Percentiles rank a stretch among this genome's conserved stretches.
Conservation (phyloP, 2,113 vertebrate genomes). For the Herpetotheres cachinnans region DNA sequence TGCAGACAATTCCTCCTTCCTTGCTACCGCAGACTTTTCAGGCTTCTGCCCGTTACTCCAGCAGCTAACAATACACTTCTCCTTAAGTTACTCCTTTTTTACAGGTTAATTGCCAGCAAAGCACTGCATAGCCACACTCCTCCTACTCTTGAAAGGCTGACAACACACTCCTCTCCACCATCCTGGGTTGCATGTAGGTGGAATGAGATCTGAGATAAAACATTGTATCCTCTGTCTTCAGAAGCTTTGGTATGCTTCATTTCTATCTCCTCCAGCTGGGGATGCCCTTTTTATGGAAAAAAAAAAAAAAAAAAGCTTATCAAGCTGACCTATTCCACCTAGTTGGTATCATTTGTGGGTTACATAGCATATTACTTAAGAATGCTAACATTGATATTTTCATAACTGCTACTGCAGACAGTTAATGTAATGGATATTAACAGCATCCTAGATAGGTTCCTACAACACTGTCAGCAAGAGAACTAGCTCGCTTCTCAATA, state of each 20-base stretch:
- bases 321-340: not conserved
- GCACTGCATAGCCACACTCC: not conserved
- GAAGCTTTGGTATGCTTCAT: not conserved
- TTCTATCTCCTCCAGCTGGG: not conserved
- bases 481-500: not conserved
- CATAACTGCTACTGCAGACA: not conserved
- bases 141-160: conserved; percentile 30
- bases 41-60: not conserved
- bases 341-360: not conserved
- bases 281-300: not conserved
- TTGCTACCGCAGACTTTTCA: not conserved
- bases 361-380: not conserved
- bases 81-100: not conserved
- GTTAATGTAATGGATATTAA: not conserved
- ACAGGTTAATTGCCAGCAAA: not conserved
- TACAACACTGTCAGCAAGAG: not conserved
- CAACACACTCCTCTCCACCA: not conserved
- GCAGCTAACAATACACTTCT: not conserved
- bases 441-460: not conserved
- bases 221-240: not conserved
- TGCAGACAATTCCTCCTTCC: not conserved
- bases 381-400: not conserved
- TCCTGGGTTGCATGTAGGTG: not conserved
- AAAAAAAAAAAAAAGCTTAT: not conserved
- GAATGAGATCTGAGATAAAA: conserved; percentile 19